phyloP scores from a whole-genome alignment of 2,113 vertebrate genomes.

The Phoxinus phoxinus region DNA sequence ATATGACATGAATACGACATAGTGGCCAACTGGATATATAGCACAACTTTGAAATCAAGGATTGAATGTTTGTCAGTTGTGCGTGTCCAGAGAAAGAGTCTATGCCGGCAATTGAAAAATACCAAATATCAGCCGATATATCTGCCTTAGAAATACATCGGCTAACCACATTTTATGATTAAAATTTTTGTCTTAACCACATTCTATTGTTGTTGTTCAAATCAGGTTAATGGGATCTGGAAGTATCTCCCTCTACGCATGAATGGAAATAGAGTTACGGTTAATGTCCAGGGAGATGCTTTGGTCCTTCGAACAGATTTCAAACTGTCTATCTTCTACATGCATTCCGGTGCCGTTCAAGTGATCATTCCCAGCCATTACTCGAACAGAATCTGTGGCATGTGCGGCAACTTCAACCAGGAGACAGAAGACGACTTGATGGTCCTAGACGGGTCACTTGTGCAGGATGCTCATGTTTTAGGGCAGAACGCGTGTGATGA shows the following conservation, averaged over 20 bases:
- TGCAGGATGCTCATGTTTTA: constrained; percentile 60
- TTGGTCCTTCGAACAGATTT: constrained; percentile 75
- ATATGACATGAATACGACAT: too few relatives aligned
- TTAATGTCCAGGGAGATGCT: constrained; percentile 69
- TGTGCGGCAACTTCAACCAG: constrained; percentile 86
- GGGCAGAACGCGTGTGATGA: constrained; percentile 74
- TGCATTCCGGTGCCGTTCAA: constrained; percentile 73
- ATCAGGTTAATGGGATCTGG: constrained; percentile 80
- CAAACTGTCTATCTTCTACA: constrained; percentile 75
- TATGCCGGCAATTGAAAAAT: too few relatives aligned
- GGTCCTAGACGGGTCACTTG: constrained; percentile 67
- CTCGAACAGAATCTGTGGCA: constrained; percentile 78
- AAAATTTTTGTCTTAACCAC: too few relatives aligned
- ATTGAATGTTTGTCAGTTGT: too few relatives aligned
- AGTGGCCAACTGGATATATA: too few relatives aligned
- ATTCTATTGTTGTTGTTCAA: neutral
- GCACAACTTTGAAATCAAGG: too few relatives aligned
- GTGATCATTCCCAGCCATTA: constrained; percentile 75
- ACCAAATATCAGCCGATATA: too few relatives aligned
- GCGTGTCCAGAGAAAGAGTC: too few relatives aligned
- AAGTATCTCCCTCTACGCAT: constrained; percentile 76
- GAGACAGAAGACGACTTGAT: constrained; percentile 72
- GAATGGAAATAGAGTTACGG: constrained; percentile 61
- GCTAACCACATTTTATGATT: too few relatives aligned
- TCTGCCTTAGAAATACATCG: too few relatives aligned